Evolutionary conservation across 2,888 invertebrate species (phyloP).

Genomic region (Xanthorhoe designata): DNA sequence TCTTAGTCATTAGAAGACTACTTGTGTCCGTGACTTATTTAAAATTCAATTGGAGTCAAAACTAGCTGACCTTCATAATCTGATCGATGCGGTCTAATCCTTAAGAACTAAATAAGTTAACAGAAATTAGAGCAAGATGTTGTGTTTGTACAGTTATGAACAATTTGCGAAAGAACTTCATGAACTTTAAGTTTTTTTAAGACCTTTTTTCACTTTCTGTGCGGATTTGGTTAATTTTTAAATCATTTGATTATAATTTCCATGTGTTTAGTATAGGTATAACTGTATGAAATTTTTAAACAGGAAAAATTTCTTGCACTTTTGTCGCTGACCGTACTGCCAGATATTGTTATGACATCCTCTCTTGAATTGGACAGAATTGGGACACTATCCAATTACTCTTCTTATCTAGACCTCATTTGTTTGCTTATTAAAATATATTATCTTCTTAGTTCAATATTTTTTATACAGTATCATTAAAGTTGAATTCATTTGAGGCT

Average conservation of each 20-base stretch:
- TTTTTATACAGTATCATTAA: not conserved
- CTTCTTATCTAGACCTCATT: slow-evolving; percentile 5
- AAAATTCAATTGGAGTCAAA: slow-evolving; percentile 15
- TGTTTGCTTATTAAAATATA: not conserved
- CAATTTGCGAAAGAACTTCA: no score
- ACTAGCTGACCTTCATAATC: slow-evolving; percentile 19
- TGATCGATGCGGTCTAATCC: slow-evolving; percentile 10
- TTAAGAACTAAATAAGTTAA: slow-evolving; percentile 17
- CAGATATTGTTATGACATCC: slow-evolving; percentile 4
- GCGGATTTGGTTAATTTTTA: no score
- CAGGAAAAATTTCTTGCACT: no score
- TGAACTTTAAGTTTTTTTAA: no score
- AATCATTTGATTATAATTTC: no score
- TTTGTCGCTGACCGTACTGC: not conserved
- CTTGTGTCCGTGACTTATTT: not conserved
- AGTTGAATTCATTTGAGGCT: no score
- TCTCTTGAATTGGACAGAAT: slow-evolving; percentile 6
- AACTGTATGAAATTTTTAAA: no score
- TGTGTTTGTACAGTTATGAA: not conserved
- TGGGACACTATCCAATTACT: slow-evolving; percentile 10
- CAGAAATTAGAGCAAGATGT: slow-evolving; percentile 7
- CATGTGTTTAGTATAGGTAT: no score
- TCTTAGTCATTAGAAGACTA: slow-evolving; percentile 4
- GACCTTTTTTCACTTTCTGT: no score
- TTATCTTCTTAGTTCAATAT: not conserved